phyloP scores from a whole-genome alignment of 2,113 vertebrate genomes.

The Callopanchax toddi region DNA sequence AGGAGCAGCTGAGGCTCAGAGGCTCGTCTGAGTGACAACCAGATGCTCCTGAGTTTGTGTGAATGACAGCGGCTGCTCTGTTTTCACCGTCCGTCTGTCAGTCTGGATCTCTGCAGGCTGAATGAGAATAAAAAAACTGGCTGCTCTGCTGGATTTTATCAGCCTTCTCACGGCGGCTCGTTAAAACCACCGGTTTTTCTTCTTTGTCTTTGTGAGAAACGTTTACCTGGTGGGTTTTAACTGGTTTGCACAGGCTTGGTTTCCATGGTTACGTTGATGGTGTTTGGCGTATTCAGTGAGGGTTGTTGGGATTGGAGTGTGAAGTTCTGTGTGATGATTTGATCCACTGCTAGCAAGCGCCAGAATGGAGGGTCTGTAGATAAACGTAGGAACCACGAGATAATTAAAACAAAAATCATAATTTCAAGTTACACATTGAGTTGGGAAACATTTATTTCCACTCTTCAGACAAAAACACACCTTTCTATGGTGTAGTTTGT shows the following conservation, averaged over 20 bases:
- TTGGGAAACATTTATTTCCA: too few species aligned
- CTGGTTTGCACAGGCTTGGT: conserved; percentile 20
- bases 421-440: too few species aligned
- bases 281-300: conserved; percentile 3
- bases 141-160: conserved; percentile 7
- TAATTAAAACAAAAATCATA: too few species aligned
- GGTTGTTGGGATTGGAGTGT: too few species aligned
- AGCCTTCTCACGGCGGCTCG: conserved; percentile 3
- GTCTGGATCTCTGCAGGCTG: conserved; percentile 40
- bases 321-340: too few species aligned
- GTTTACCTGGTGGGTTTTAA: conserved; percentile 19
- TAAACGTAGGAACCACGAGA: too few species aligned
- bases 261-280: conserved; percentile 15
- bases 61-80: conserved; percentile 42
- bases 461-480: too few species aligned
- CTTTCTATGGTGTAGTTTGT: too few species aligned
- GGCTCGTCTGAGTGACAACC: conserved; percentile 51
- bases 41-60: conserved; percentile 41
- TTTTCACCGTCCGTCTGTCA: conserved; percentile 42
- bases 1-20: conserved; percentile 6
- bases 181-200: not conserved
- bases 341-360: too few species aligned
- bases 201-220: not conserved
- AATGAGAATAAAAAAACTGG: conserved; percentile 7
- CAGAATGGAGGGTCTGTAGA: too few species aligned